Evolutionary conservation across 2,888 invertebrate species (phyloP), one percentile per base, ranked within the genome.

Genomic region (Tiphia femorata): DNA sequence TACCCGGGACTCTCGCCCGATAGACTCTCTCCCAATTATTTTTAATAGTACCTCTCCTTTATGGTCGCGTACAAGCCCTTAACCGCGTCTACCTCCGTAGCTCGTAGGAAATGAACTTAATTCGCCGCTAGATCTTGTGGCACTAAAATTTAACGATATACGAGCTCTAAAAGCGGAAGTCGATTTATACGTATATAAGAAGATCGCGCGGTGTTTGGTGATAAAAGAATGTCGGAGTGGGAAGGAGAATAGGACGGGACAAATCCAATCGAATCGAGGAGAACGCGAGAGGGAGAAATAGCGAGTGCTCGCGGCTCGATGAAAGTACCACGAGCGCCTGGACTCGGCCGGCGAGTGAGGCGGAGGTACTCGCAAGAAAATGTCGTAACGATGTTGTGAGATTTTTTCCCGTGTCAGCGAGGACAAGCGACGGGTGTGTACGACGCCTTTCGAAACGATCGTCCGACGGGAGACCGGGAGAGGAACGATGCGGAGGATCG

Each of bases 311-410:
- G 52, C 55, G 50, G 53, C 40, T 47, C 51, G 62, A 64, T 58
- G 63, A 60, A 67, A 61, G 70, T 66, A 63, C 60, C 56, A 30
- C 58, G 60, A 62, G 49, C 50, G 54, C 43, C 49, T 49, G 55
- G 62, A 69, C 70, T 66, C 66, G 60, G 58, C 61, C 52, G 58
- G 49, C 59, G 33, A 40, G 17, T 35, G 50, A 53, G 17, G 56
- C 60, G 46, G 58, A 62, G 57, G 54, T 62, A 56, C 57, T 44
- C 19, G 48, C 53, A 51, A 57, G 62, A 66, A 71, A 68, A 68
- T 60, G 66, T 64, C 61, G 61, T 41, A 64, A 65, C 58, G 64
- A 64, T 64, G 59, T 56, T 58, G 49, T 49, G 41, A 58, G 33
- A 49, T 67, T 70, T 64, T 59, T 59, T 49, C 44, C 35, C 25